phyloP scores from a whole-genome alignment of 2,113 vertebrate species.

The Cichladusa arquata region DNA sequence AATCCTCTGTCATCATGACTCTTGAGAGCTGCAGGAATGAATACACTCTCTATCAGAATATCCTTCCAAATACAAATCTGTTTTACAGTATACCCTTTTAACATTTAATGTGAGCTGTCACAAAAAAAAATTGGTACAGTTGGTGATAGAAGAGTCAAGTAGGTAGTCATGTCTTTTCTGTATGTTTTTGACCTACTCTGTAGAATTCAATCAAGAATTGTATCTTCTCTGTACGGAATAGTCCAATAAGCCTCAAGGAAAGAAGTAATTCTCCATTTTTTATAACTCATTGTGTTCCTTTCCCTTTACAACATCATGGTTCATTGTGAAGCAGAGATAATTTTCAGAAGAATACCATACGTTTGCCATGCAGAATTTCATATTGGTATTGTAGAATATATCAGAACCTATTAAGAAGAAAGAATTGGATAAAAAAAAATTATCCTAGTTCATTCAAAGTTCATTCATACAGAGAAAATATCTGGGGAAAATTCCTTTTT shows the following conservation, averaged over 20 bases:
- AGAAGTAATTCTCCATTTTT: not conserved
- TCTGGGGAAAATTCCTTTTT: not conserved
- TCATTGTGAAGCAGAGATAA: constrained; percentile 41
- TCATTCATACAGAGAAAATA: constrained; percentile 8
- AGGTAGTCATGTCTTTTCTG: not conserved
- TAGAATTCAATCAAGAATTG: constrained; percentile 16
- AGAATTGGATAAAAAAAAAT: not conserved
- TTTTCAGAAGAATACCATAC: constrained; percentile 1
- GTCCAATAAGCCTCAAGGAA: not conserved
- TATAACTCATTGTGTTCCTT: constrained; percentile 1
- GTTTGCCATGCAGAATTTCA: not conserved
- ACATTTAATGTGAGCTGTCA: not conserved
- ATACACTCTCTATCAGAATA: not conserved
- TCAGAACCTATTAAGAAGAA: constrained; percentile 39
- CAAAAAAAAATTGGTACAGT: not conserved
- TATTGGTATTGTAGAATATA: not conserved
- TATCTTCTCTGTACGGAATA: not conserved
- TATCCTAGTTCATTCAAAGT: not conserved
- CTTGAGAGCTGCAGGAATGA: not conserved
- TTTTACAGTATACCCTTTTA: not conserved
- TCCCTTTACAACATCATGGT: not conserved
- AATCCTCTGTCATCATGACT: not conserved
- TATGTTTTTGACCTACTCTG: not conserved
- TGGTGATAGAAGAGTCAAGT: not conserved
- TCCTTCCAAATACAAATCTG: not conserved